Conservation (phyloP, 1,140 invertebrate species). For the Sipha flava region DNA sequence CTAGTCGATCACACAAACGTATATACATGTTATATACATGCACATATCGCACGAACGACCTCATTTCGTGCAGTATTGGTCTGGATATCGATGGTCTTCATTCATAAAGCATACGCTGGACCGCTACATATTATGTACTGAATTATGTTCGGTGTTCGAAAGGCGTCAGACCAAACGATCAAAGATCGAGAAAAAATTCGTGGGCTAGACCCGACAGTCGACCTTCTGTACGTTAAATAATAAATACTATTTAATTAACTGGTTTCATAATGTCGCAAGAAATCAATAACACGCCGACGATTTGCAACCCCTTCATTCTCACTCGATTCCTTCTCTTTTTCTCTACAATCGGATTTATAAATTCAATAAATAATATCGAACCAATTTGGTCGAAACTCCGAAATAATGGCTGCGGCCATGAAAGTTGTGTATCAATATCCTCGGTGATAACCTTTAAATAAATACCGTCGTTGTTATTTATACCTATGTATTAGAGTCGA, state of each 20-base stretch:
- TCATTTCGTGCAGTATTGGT: background rate
- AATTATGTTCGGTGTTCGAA: background rate
- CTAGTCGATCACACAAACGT: background rate
- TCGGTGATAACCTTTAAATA: background rate
- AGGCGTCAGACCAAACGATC: background rate
- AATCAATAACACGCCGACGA: background rate
- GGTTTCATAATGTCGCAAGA: background rate
- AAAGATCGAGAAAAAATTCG: background rate
- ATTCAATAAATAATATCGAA: background rate
- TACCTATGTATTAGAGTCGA: background rate
- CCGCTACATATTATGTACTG: background rate
- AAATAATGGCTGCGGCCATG: background rate
- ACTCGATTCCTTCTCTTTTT: no score
- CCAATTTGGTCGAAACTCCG: background rate
- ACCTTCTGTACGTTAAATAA: background rate
- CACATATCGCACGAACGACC: background rate
- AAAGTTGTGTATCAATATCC: background rate
- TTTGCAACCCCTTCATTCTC: background rate
- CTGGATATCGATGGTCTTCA: background rate
- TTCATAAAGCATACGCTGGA: background rate
- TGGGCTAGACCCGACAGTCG: background rate
- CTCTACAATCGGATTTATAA: background rate
- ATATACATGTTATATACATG: no score
- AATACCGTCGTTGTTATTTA: background rate
- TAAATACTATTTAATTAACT: background rate